Evolutionary conservation across 2,888 invertebrate species (phyloP).

Genomic region (Drosophila monieri): DNA sequence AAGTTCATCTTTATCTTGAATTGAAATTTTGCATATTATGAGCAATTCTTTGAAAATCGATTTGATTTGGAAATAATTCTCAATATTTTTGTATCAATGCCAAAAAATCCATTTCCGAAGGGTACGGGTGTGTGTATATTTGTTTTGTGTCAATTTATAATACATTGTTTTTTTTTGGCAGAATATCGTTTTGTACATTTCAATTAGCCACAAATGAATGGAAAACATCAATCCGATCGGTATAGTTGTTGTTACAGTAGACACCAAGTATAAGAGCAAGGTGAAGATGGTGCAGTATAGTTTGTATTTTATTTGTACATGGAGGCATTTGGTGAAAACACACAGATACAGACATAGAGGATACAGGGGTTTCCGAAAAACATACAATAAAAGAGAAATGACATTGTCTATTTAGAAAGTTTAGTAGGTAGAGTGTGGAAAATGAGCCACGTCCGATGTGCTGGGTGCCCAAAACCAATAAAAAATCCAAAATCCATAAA

Average conservation of each 20-base stretch:
- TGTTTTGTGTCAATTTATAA: conserved; percentile 48
- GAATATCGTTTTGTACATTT: conserved; percentile 38
- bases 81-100: conserved; percentile 57
- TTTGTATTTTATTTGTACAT: conserved; percentile 5
- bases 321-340: conserved; percentile 47
- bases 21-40: conserved; percentile 71
- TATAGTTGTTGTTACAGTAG: conserved; percentile 28
- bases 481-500: neutral
- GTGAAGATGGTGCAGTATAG: conserved; percentile 25
- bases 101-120: conserved; percentile 65
- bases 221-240: conserved; percentile 44
- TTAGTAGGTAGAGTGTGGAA: conserved; percentile 20
- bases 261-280: conserved; percentile 39
- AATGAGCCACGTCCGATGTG: conserved; percentile 56
- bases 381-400: conserved; percentile 68
- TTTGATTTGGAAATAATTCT: conserved; percentile 49
- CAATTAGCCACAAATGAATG: conserved; percentile 55
- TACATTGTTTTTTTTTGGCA: conserved; percentile 19
- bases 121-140: conserved; percentile 25
- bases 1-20: conserved; percentile 49
- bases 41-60: conserved; percentile 53
- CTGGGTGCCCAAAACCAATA: conserved; percentile 21
- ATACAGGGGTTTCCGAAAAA: conserved; percentile 45
- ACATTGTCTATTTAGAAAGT: conserved; percentile 33
- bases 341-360: conserved; percentile 40